Evolutionary conservation across 2,888 invertebrate species (phyloP), one percentile per base, ranked within the genome.

Genomic region (Diarsia brunnea): DNA sequence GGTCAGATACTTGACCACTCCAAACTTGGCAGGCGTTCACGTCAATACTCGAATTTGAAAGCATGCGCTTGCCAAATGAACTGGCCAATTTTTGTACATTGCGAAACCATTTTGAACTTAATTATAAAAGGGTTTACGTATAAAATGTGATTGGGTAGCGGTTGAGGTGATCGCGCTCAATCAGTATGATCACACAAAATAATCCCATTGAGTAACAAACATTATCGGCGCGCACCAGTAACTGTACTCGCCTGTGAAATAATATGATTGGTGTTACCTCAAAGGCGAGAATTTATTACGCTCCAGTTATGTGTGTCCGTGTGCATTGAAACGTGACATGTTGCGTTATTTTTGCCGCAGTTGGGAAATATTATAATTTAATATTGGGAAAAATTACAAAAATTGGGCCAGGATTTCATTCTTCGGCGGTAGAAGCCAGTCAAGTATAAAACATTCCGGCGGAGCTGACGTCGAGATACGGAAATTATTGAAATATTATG

Each of bases 231-330:
- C 78, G 84, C 83, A 74, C 86, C 81, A 84, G 81, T 84, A 79
- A 81, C 79, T 79, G 78, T 85, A 63, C 14, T 75, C 73, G 84
- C 65, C 87, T 88, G 87, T 89, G 86, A 89, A 91, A 89, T 84
- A 89, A 90, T 86, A 88, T 86, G 84, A 89, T 90, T 90, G 88
- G 87, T 84, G 84, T 90, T 90, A 87, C 87, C 89, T 87, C 84
- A 86, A 91, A 89, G 90, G 87, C 86, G 87, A 85, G 87, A 90
- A 92, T 93, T 93, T 92, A 92, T 91, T 93, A 93, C 93, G 94
- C 94, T 93, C 94, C 89, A 94, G 89, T 94, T 93, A 89, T 90
- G 91, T 88, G 87, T 89, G 89, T 88, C 87, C 89, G 89, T 92
- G 93, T 90, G 93, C 93, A 92, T 89, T 93, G 91, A 90, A 87